Evolutionary conservation across 2,113 vertebrate genomes (phyloP).

Genomic region (Gymnorhina tibicen): DNA sequence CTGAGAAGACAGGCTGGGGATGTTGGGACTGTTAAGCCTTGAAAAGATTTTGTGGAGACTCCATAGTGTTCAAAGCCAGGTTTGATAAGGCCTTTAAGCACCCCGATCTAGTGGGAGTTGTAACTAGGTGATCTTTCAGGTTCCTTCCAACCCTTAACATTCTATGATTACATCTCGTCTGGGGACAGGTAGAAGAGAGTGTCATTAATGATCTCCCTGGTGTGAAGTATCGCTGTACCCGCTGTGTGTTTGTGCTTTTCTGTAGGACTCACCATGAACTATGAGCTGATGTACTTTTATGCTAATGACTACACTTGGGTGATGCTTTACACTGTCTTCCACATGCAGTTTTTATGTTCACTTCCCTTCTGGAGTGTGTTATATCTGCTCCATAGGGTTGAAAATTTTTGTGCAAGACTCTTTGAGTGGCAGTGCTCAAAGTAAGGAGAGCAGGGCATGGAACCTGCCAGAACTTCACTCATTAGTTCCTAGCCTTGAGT

Average conservation of each 20-base stretch:
- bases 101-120: no score
- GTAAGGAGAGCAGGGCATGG: neutral
- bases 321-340: neutral
- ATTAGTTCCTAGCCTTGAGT: neutral
- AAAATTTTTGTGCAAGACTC: neutral
- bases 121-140: neutral
- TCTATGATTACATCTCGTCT: neutral
- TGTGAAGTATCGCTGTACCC: neutral
- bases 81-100: neutral
- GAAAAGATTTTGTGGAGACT: neutral
- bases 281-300: accelerated
- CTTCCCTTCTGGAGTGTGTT: neutral
- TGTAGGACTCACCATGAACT: accelerated
- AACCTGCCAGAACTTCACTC: neutral
- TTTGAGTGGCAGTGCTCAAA: neutral
- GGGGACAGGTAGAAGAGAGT: neutral
- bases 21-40: neutral
- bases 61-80: neutral
- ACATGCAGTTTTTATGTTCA: neutral
- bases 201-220: neutral
- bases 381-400: neutral
- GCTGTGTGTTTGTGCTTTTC: neutral
- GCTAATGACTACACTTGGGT: neutral
- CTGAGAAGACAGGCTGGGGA: no score
- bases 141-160: neutral